Evolutionary conservation across 2,888 invertebrate species (phyloP), one percentile per base, ranked within the genome.

Genomic region (Prenolepis imparis): DNA sequence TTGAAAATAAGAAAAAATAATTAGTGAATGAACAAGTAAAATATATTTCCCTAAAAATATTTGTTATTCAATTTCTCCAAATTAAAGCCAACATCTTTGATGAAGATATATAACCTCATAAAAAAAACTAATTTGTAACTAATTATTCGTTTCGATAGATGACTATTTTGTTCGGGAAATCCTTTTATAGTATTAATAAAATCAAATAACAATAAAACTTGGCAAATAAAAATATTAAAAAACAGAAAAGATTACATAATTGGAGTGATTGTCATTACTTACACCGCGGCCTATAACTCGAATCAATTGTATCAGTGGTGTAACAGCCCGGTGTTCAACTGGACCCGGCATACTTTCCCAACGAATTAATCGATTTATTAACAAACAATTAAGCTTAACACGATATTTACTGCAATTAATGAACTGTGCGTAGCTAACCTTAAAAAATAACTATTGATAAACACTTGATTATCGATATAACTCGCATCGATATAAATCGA

Each of bases 241-340:
- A 15, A 57, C 15, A 77, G 6, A 44, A 21, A 21, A 70, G 8
- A 11, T n/a, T 81, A 48, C 21, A 64, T 66, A 74, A 24, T 72
- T 61, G 55, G 9, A 15, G 55, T 11, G n/a, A 61, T 18, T 85
- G 28, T 64, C 73, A 1, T 64, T 21, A 89, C 92, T 90, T 90
- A 92, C 92, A 74, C 92, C 91, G 24, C 92, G 89, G 3, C 81
- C 15, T 28, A 90, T 0, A 6, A 39, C 39, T 36, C 88, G 90
- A 36, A 92, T 0, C 1, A 0, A 3, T 44, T 70, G 6, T 24
- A 91, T 0, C 0, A 88, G 0, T 5, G 92, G 91, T 15, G 90
- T 87, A n/a, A 87, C 84, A 3, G 4, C 1, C 36, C 91, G 90
- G 84, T 84, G 89, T 1, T 84, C 57, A 4, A 83, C 41, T 9